These are phyloP conservation scores for Arctia plantaginis DNA, from an alignment of 2,888 invertebrate genomes.

Conservation along the genomic window DNA sequence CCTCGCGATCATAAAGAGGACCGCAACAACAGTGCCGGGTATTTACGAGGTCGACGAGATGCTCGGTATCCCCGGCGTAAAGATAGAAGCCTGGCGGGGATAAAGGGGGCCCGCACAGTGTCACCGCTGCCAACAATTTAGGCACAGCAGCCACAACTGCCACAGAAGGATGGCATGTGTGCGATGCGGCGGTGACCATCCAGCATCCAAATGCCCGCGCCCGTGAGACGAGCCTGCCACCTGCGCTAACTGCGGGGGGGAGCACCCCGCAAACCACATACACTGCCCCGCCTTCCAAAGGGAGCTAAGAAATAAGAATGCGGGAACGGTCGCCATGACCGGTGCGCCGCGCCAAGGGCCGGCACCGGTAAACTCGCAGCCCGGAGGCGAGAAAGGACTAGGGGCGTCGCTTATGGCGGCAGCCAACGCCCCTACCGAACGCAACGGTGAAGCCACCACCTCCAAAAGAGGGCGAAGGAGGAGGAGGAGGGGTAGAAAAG, in stretches of 20 bases:
- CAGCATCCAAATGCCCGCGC: background rate
- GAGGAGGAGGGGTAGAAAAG: background rate
- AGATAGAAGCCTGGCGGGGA: slow-evolving; percentile 33
- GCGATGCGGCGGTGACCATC: background rate
- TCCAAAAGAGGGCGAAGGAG: too few species aligned
- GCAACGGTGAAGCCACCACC: background rate
- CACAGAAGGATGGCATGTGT: background rate
- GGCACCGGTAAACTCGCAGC: too few species aligned
- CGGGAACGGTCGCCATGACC: too few species aligned
- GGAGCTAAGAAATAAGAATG: too few species aligned
- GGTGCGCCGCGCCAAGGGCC: too few species aligned
- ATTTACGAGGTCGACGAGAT: background rate
- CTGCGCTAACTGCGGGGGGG: background rate
- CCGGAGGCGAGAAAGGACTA: background rate
- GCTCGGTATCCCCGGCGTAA: slow-evolving; percentile 20
- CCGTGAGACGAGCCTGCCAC: background rate
- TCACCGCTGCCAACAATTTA: slow-evolving; percentile 38
- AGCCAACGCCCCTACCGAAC: background rate
- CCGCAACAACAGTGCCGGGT: too few species aligned
- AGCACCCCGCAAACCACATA: too few species aligned
- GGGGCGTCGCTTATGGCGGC: background rate
- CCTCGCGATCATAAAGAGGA: background rate
- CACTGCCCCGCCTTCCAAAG: too few species aligned
- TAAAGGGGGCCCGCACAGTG: slow-evolving; percentile 30
- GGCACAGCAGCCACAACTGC: background rate